Evolutionary conservation across 2,113 vertebrate species (phyloP).

Genomic region (Pimephales promelas): DNA sequence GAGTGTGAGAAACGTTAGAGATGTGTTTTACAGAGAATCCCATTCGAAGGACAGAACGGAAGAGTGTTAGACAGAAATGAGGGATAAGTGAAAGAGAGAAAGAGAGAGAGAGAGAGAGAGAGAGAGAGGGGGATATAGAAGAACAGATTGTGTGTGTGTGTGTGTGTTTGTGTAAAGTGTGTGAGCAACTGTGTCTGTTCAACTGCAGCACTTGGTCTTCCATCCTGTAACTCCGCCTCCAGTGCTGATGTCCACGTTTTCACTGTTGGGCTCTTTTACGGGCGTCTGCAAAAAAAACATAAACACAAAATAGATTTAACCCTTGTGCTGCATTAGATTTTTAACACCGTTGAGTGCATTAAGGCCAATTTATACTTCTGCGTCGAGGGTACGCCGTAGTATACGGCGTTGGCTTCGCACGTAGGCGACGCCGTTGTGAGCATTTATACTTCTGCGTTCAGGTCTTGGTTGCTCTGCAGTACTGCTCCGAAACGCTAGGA

Average conservation of each 20-base stretch:
- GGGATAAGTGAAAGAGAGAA: slow-evolving; percentile 30
- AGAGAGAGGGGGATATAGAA: slow-evolving; percentile 23
- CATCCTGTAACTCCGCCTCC: slow-evolving; percentile 93
- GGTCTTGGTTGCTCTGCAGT: no score
- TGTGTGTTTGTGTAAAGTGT: slow-evolving; percentile 54
- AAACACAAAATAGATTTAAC: not conserved
- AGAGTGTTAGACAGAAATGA: slow-evolving; percentile 64
- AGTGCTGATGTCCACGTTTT: slow-evolving; percentile 98
- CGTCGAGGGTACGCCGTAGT: no score
- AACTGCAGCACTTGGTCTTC: slow-evolving; percentile 99
- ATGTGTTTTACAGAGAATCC: slow-evolving; percentile 68
- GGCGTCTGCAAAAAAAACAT: slow-evolving; percentile 85
- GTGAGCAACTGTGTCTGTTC: slow-evolving; percentile 73
- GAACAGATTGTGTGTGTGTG: slow-evolving; percentile 46
- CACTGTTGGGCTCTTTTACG: slow-evolving; percentile 99
- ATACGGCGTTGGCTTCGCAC: no score
- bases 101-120: slow-evolving; percentile 17
- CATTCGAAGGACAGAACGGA: slow-evolving; percentile 48
- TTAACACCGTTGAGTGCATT: no score
- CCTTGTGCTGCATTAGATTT: no score
- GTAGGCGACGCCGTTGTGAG: no score
- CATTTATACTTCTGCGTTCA: no score
- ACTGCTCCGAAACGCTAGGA: no score
- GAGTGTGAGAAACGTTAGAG: slow-evolving; percentile 73
- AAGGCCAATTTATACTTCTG: no score